These are phyloP conservation scores for Rhynchotus rufescens DNA, from an alignment of 2,797 vertebrate genomes.

Conservation along the genomic window DNA sequence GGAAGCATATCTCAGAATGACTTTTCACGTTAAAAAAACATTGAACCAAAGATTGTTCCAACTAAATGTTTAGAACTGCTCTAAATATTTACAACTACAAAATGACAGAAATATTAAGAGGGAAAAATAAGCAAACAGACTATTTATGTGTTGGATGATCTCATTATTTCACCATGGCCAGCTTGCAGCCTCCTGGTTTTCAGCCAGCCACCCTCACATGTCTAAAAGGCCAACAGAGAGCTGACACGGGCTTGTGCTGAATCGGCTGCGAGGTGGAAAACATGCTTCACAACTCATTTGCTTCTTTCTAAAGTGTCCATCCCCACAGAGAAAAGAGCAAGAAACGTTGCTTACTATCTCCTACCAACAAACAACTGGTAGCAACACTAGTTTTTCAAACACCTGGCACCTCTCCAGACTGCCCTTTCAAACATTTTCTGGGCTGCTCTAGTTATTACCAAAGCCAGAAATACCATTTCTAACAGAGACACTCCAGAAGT, in stretches of 20 bases:
- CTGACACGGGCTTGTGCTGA: background rate
- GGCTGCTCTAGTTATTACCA: background rate
- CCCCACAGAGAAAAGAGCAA: background rate
- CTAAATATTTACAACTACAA: slow-evolving; percentile 44
- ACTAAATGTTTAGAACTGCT: slow-evolving; percentile 55
- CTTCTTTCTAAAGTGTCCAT: background rate
- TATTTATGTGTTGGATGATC: slow-evolving; percentile 1
- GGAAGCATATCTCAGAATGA: background rate
- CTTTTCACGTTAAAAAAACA: background rate
- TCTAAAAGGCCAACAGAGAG: background rate
- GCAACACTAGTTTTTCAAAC: background rate
- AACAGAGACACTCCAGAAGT: background rate
- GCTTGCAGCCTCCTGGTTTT: slow-evolving; percentile 6
- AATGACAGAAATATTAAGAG: slow-evolving; percentile 53
- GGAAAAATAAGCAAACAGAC: slow-evolving; percentile 9
- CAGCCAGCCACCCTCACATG: background rate
- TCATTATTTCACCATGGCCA: slow-evolving; percentile 15
- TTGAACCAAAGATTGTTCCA: background rate
- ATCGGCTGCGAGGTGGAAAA: background rate
- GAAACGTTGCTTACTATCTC: background rate
- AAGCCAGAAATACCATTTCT: background rate
- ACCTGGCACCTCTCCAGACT: background rate
- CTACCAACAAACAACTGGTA: background rate
- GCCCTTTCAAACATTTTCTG: background rate
- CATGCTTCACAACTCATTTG: background rate